phyloP scores from a whole-genome alignment of 2,797 vertebrate genomes.

The Anas georgica region DNA sequence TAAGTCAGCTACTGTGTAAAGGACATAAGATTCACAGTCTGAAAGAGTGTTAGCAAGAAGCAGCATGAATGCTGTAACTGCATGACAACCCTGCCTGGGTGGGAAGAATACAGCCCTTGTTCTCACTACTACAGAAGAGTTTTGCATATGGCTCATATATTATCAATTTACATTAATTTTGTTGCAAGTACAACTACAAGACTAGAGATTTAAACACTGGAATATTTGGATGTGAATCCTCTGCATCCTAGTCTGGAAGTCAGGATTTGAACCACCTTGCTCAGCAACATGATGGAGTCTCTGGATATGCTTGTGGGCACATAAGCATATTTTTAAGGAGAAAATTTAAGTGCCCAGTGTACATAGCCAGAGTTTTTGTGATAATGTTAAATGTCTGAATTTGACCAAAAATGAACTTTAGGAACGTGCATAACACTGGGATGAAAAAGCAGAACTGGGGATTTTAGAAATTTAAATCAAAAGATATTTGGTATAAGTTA shows the following conservation, averaged over 20 bases:
- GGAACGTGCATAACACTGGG: background rate
- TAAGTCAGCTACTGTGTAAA: background rate
- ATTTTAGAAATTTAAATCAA: background rate
- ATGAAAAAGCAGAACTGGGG: background rate
- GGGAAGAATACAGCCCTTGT: background rate
- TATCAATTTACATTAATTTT: background rate
- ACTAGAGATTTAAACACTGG: background rate
- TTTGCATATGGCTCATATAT: background rate
- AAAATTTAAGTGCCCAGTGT: background rate
- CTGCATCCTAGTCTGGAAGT: background rate
- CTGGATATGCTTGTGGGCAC: background rate
- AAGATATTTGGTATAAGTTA: background rate
- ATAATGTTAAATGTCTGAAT: background rate
- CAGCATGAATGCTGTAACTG: background rate
- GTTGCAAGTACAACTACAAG: background rate
- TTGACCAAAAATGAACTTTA: background rate
- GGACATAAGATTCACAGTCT: background rate
- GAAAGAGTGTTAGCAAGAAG: background rate
- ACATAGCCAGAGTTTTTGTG: background rate
- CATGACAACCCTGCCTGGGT: background rate
- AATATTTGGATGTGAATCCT: background rate
- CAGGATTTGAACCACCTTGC: background rate
- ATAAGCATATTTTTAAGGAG: background rate
- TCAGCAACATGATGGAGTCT: background rate
- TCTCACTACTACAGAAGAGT: background rate